Percentiles rank a stretch among this genome's conserved stretches.
phyloP scores from a whole-genome alignment of 2,113 vertebrate genomes.

The Serinus canaria region DNA sequence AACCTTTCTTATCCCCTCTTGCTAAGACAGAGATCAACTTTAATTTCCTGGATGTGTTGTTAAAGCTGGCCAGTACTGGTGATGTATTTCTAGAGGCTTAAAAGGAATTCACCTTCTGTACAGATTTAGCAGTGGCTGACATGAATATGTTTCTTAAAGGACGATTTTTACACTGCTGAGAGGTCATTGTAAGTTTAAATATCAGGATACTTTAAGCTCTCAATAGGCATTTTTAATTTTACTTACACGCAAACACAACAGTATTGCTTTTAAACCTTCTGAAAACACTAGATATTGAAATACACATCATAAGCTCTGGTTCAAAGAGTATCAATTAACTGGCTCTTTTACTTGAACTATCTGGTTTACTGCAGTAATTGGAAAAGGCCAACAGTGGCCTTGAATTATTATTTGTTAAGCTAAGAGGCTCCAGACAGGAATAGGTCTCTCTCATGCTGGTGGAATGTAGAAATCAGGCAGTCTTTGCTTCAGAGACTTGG shows the following conservation, averaged over 20 bases:
- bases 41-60: conserved; percentile 22
- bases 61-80: background rate
- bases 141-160: conserved; percentile 21
- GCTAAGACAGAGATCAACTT: conserved; percentile 25
- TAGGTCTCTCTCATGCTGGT: background rate
- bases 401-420: conserved; percentile 45
- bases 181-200: conserved; percentile 47
- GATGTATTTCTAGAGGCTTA: conserved; percentile 25
- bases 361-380: background rate
- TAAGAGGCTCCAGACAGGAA: conserved; percentile 5
- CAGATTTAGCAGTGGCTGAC: conserved; percentile 31
- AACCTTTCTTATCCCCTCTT: background rate
- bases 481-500: background rate
- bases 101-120: conserved; percentile 19
- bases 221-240: conserved; percentile 17
- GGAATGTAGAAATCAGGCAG: background rate
- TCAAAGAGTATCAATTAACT: conserved; percentile 52
- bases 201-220: background rate
- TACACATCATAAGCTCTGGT: conserved; percentile 10
- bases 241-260: background rate
- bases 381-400: background rate
- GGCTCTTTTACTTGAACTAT: conserved; percentile 35
- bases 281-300: background rate
- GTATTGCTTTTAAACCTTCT: background rate
- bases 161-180: conserved; percentile 20